Percentiles rank a stretch among this genome's conserved stretches.
phyloP scores from a whole-genome alignment of 2,113 vertebrate genomes.

The Etia nguti region DNA sequence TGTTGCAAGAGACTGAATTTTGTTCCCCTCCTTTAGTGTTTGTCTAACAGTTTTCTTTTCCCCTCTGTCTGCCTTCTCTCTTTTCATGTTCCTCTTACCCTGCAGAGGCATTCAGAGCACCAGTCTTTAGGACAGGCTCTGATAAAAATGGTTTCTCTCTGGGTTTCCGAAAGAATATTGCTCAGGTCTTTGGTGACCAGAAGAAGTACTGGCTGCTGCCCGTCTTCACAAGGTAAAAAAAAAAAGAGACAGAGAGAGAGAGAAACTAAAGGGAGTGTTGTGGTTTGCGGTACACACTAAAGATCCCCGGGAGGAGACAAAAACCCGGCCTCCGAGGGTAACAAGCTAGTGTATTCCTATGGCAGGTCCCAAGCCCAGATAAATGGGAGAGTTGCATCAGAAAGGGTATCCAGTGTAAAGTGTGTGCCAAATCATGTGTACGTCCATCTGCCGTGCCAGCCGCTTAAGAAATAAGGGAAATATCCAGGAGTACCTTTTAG shows the following conservation, averaged over 20 bases:
- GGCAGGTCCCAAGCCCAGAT: neutral
- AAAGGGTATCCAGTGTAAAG: neutral
- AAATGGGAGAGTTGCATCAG: neutral
- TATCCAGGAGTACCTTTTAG: neutral
- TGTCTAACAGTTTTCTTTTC: neutral
- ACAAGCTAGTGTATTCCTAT: neutral
- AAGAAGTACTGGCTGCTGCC: slow-evolving; percentile 91
- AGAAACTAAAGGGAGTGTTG: neutral
- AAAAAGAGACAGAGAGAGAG: neutral
- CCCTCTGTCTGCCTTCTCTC: neutral
- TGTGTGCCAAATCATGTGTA: neutral
- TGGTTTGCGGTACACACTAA: neutral
- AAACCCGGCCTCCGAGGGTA: neutral
- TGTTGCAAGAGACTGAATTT: neutral
- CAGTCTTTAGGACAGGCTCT: slow-evolving; percentile 87
- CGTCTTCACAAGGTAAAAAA: slow-evolving; percentile 87
- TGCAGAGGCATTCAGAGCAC: slow-evolving; percentile 93
- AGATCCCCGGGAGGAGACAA: neutral
- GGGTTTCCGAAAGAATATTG: slow-evolving; percentile 88
- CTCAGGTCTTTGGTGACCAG: slow-evolving; percentile 92
- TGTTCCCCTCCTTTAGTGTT: neutral
- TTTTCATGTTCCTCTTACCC: neutral
- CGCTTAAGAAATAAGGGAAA: neutral
- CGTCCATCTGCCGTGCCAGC: neutral
- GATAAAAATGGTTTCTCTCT: slow-evolving; percentile 95